Evolutionary conservation across 2,113 vertebrate species (phyloP), one percentile per base, ranked within the genome.

Genomic region (Sialia sialis): DNA sequence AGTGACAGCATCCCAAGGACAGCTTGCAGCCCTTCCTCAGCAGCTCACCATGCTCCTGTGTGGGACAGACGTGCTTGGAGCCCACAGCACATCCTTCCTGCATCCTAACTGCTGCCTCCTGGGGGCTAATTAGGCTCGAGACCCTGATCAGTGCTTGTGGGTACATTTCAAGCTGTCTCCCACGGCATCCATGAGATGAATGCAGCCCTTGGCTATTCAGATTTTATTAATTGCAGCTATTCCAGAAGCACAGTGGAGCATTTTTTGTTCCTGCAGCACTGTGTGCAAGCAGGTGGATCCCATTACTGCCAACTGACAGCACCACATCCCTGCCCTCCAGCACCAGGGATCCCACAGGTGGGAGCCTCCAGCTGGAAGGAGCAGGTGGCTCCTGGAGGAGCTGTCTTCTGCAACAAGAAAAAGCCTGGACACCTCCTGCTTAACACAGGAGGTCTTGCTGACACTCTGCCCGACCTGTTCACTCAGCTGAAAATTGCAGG

Each of bases 241-340:
- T 96, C 85, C 32, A 3, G 79, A 92, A 72, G 82, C 90, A 70
- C 51, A 70, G 41, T 2, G 27, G 55, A 85, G 79, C n/a, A 5
- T 51, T 78, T 83, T 96, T 83, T 48, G 79, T 93, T 55, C 38
- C 64, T 83, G n/a, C 84, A 48, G 83, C 86, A 39, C 55, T 91
- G 88, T 76, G 91, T 72, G 63, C 34, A 38, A 89, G 93, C 94
- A 97, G 95, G 96, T 97, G 94, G 95, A 92, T 95, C 48, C 95
- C 95, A 94, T 82, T 83, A 34, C 30, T 41, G 34, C 5, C 18
- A 4, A 29, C 59, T 20, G 19, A 15, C 63, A 10, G 11, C 51
- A 29, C 20, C 55, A 21, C 17, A 1, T 70, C 81, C 77, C 86
- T 82, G 74, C 56, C 43, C 70, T 77, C 62, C 64, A 18, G 7